Base-by-base conservation (phyloP, 1,140 invertebrate genomes). In the Rhagoletis zephyria region DNA sequence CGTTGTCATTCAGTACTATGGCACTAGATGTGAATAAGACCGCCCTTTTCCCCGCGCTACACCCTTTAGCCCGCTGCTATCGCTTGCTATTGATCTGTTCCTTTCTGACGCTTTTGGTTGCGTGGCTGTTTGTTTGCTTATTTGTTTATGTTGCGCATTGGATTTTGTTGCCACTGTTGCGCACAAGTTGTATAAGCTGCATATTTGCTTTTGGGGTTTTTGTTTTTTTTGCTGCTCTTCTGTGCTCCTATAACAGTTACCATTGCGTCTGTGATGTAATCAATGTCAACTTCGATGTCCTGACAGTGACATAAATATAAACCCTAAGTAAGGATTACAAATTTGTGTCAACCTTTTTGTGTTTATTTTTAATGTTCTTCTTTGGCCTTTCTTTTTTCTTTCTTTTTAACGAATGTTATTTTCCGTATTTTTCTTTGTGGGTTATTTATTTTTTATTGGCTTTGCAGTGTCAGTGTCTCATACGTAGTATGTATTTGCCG, bases 261-360 rank as follows among this genome's bases (percentile, higher is more conserved):
- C 6, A 19, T 16, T 10, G 6, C 56, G 74, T 16, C 48, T 56
- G 74, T 81, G 74, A 51, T 81, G 74, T 42, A 81, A 81, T 81
- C 74, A n/a, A 81, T 81, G 74, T 81, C 74, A 81, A 56, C 74
- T 81, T 56, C 74, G 19, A 56, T 81, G 19, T 42, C 42, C 74
- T 81, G 16, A 12, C 74, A 81, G 19, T 81, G 74, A 81, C 74
- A 81, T 81, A 81, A 81, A 42, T 16, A 81, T 81, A 16, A 12
- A 56, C n/a, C 74, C 48, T 81, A 81, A 81, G 74, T 81, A 81
- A 81, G 74, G 74, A 81, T 81, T 81, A 81, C 74, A 81, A 81
- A 59, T 81, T 81, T 81, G 74, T 81, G 74, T 81, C 74, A 81
- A 81, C 74, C 74, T 81, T 81, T 30, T 30, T 30, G 30, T 30